Percentiles rank a stretch among this genome's conserved stretches.
These are phyloP conservation scores for Morelia viridis DNA, from an alignment of 2,797 vertebrate genomes.

Conservation along the genomic window DNA sequence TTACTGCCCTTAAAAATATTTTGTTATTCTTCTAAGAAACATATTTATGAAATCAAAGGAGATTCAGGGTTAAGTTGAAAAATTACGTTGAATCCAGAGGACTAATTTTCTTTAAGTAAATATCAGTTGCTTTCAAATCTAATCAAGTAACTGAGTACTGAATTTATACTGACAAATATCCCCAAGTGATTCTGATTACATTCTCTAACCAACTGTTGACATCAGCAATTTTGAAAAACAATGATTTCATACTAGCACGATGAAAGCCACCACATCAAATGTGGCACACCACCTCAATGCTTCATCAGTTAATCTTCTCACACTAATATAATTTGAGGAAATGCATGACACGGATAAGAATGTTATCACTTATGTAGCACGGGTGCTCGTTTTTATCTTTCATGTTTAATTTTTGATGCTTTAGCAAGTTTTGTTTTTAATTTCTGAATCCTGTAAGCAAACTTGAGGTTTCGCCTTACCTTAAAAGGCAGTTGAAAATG, in stretches of 20 bases:
- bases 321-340: not conserved
- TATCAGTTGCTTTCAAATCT: slow-evolving; percentile 22
- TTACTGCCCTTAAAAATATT: not conserved
- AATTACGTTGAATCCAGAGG: not conserved
- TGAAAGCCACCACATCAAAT: slow-evolving; percentile 5
- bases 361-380: not conserved
- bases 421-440: not conserved
- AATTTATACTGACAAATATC: not conserved
- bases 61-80: not conserved
- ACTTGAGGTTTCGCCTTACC: not conserved
- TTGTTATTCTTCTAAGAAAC: not conserved
- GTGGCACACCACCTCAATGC: not conserved
- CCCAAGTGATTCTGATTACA: not conserved
- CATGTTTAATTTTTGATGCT: not conserved
- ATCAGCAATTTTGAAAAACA: slow-evolving; percentile 29
- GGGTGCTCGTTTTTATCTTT: not conserved
- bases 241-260: slow-evolving; percentile 6
- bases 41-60: not conserved
- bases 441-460: not conserved
- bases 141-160: slow-evolving; percentile 21
- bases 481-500: not conserved
- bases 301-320: slow-evolving; percentile 19
- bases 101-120: slow-evolving; percentile 8
- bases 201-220: slow-evolving; percentile 12
- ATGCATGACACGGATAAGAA: not conserved